A percentile compares a stretch with the other conserved stretches of the same genome.
Conservation (phyloP, 2,797 vertebrate species). For the Lepus townsendii region DNA sequence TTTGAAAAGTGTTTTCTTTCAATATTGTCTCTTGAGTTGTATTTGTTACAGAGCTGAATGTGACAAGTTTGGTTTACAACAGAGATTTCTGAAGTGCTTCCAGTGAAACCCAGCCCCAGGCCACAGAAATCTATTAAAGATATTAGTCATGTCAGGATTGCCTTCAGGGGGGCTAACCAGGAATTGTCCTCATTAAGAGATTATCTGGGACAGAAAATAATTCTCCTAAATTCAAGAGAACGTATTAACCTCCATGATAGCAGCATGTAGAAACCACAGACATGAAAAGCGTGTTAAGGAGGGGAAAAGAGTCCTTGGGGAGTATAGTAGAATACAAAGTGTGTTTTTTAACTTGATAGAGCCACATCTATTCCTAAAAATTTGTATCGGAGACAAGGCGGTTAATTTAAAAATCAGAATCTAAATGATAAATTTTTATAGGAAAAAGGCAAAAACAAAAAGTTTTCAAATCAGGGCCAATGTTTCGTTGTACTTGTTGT, state of each 20-base stretch:
- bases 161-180: neutral
- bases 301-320: neutral
- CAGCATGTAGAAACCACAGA: neutral
- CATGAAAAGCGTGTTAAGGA: neutral
- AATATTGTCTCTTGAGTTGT: conserved; percentile 29
- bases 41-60: neutral
- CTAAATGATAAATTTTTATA: neutral
- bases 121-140: conserved; percentile 24
- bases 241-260: neutral
- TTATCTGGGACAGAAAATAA: conserved; percentile 1
- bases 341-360: neutral
- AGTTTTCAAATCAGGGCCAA: no score
- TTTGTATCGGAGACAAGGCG: neutral
- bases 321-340: neutral
- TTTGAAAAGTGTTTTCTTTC: conserved; percentile 21
- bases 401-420: neutral
- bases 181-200: neutral
- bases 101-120: neutral
- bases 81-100: conserved; percentile 10
- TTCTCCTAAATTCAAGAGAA: neutral
- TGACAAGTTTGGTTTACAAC: conserved; percentile 16
- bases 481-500: no score
- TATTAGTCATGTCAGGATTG: neutral
- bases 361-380: neutral
- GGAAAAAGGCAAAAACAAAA: neutral